A percentile compares a stretch with the other conserved stretches of the same genome.
Conservation (phyloP, 1,140 invertebrate genomes). For the Scaptomyza montana region DNA sequence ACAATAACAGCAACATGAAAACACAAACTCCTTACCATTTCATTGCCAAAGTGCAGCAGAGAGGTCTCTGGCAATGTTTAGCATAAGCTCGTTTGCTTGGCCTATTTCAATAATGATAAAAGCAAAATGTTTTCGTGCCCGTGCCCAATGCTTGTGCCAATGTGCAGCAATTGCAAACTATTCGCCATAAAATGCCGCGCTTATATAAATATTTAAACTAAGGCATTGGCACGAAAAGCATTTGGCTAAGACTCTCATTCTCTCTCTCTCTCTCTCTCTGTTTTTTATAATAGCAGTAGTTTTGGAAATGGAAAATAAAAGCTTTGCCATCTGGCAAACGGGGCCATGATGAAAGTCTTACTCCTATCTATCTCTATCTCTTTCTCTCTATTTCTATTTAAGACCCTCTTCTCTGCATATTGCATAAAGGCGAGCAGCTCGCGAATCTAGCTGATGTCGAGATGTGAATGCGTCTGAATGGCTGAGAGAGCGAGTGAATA, state of each 20-base stretch:
- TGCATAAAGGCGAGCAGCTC: constrained; percentile 21
- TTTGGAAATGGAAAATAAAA: constrained; percentile 57
- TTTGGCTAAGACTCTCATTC: constrained; percentile 30
- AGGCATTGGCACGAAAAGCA: constrained; percentile 56
- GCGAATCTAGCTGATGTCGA: constrained; percentile 27
- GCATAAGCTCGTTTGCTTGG: constrained; percentile 52
- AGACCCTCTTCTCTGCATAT: constrained; percentile 25
- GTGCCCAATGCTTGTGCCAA: neutral
- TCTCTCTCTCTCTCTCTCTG: neutral
- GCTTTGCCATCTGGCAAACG: constrained; percentile 50
- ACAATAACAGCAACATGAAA: neutral
- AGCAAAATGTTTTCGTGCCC: constrained; percentile 44
- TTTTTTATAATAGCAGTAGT: constrained; percentile 11
- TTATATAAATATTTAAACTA: constrained; percentile 74
- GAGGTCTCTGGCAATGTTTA: constrained; percentile 30
- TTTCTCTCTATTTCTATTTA: neutral
- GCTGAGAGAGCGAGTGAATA: neutral
- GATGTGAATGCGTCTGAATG: neutral
- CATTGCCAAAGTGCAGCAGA: constrained; percentile 26
- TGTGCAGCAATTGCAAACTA: constrained; percentile 59
- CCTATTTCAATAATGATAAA: constrained; percentile 64
- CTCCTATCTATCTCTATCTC: too few relatives aligned
- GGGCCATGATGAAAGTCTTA: constrained; percentile 19
- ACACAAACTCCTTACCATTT: constrained; percentile 18
- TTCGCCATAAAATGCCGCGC: constrained; percentile 65